Evolutionary conservation across 2,113 vertebrate genomes (phyloP).

Genomic region (Fulmarus glacialis): DNA sequence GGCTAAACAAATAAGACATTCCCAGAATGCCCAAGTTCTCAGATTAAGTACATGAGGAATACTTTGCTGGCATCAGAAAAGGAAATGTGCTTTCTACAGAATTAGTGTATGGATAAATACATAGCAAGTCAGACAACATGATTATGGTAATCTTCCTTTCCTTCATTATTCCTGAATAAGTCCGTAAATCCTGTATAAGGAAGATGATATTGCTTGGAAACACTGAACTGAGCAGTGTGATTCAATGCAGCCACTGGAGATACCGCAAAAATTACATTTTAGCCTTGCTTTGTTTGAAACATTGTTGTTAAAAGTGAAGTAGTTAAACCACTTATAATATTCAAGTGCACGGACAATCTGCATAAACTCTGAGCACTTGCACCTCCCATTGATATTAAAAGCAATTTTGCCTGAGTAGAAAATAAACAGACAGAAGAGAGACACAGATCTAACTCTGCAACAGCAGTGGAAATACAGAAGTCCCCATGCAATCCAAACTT

Average conservation of each 20-base stretch:
- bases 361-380: neutral
- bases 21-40: neutral
- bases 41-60: neutral
- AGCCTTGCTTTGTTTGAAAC: neutral
- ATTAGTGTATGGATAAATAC: neutral
- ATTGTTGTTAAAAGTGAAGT: neutral
- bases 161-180: neutral
- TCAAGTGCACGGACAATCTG: fast-evolving
- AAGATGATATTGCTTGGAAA: neutral
- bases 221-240: neutral
- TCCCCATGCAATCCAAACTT: neutral
- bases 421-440: neutral
- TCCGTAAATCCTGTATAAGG: neutral
- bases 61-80: neutral
- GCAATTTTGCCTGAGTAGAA: neutral
- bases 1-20: conserved; percentile 32
- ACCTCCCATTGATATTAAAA: neutral
- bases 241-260: neutral
- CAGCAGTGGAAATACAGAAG: neutral
- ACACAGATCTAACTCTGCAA: neutral
- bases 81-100: neutral
- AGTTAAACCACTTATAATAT: neutral
- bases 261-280: neutral
- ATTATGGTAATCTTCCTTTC: neutral
- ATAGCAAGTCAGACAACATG: neutral